phyloP scores from a whole-genome alignment of 2,888 invertebrate species.

The Ashinkailepas kermadecensis region DNA sequence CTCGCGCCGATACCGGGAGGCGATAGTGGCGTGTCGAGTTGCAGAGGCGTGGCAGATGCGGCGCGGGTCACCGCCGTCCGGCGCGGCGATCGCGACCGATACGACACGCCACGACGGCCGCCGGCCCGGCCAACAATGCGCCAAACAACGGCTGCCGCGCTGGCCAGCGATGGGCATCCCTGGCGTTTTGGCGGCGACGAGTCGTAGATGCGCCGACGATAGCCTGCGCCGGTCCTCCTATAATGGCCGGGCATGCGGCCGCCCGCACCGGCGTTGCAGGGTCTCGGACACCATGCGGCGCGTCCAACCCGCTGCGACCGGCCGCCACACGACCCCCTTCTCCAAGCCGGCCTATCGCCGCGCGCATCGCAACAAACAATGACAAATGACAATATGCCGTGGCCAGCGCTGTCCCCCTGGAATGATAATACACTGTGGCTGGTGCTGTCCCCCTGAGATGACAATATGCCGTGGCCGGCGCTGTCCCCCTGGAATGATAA shows the following conservation, averaged over 20 bases:
- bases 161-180: too few species aligned
- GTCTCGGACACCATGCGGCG: not conserved
- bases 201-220: not conserved
- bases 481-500: too few species aligned
- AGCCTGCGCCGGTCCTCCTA: not conserved
- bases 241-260: conserved; percentile 6
- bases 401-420: not conserved
- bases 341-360: not conserved
- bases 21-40: not conserved
- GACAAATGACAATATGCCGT: conserved; percentile 9
- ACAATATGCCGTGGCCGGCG: too few species aligned
- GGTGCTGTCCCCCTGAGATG: too few species aligned
- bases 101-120: too few species aligned
- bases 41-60: not conserved
- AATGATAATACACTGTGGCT: not conserved
- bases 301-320: not conserved
- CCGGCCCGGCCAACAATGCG: not conserved
- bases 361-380: conserved; percentile 12
- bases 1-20: not conserved
- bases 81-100: not conserved
- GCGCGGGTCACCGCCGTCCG: not conserved
- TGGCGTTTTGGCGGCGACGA: too few species aligned
- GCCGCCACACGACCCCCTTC: not conserved
- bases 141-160: not conserved
- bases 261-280: conserved; percentile 2